Conservation (phyloP, 2,797 vertebrate genomes). For the Acipenser ruthenus region DNA sequence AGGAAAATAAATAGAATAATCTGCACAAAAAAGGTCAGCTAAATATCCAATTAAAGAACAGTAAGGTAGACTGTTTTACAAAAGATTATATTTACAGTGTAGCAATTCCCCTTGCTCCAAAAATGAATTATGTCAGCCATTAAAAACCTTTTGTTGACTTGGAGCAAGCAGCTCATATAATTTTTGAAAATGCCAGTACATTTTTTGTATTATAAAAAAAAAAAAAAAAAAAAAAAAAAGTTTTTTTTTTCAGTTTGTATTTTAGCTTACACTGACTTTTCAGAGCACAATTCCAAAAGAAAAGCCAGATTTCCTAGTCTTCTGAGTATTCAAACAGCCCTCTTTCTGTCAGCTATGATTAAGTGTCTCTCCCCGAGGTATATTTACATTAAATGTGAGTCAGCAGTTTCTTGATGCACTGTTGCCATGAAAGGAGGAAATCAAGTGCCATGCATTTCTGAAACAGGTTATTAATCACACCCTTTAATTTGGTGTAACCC, state of each 20-base stretch:
- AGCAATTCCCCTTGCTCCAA: too few relatives aligned
- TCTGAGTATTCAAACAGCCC: slow-evolving; percentile 18
- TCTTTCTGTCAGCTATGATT: slow-evolving; percentile 31
- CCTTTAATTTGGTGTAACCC: slow-evolving; percentile 25
- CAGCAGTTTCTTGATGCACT: slow-evolving; percentile 31
- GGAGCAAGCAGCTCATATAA: too few relatives aligned
- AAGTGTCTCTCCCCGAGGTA: slow-evolving; percentile 33
- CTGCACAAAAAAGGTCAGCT: too few relatives aligned
- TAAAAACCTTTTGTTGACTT: too few relatives aligned
- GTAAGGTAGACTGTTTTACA: too few relatives aligned
- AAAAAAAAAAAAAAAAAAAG: slow-evolving; percentile 11
- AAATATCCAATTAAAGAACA: too few relatives aligned
- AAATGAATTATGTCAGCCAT: too few relatives aligned
- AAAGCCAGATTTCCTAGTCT: slow-evolving; percentile 22
- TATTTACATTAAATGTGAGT: slow-evolving; percentile 51
- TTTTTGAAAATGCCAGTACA: too few relatives aligned
- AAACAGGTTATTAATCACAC: slow-evolving; percentile 49
- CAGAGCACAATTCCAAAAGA: not conserved
- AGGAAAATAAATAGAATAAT: too few relatives aligned
- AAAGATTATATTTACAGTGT: too few relatives aligned
- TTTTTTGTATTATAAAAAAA: not conserved
- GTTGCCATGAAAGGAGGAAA: slow-evolving; percentile 33
- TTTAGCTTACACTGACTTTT: slow-evolving; percentile 6
- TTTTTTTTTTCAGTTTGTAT: slow-evolving; percentile 9
- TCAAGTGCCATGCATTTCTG: slow-evolving; percentile 54